These are phyloP conservation scores for Dryomyza anilis DNA, from an alignment of 2,888 invertebrate species.

Conservation along the genomic window DNA sequence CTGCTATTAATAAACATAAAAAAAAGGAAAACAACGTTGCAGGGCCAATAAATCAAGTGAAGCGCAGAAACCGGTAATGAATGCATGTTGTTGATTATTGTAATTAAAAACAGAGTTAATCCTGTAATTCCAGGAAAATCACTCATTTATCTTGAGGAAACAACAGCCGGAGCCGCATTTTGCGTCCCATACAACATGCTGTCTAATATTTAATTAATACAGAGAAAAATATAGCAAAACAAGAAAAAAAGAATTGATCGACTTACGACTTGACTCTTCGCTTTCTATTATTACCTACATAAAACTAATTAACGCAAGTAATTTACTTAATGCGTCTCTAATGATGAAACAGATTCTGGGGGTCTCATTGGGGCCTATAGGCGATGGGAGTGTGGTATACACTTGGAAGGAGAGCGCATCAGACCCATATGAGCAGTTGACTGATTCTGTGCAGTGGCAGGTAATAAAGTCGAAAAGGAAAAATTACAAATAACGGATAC, in stretches of 20 bases:
- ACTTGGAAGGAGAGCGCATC: too few species aligned
- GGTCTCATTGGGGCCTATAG: background rate
- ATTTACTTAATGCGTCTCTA: background rate
- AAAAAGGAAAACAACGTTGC: too few species aligned
- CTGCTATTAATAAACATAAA: too few species aligned
- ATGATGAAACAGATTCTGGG: too few species aligned
- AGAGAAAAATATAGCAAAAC: too few species aligned
- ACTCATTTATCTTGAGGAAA: background rate
- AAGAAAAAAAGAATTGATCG: background rate
- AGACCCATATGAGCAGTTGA: too few species aligned
- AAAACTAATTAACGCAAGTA: conserved; percentile 14
- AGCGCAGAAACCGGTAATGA: too few species aligned
- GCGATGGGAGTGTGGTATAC: background rate
- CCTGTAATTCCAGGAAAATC: too few species aligned
- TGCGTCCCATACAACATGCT: background rate
- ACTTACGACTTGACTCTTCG: background rate
- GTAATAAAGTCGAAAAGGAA: background rate
- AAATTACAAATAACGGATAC: background rate
- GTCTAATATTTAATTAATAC: background rate
- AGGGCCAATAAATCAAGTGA: too few species aligned
- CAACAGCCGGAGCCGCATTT: background rate
- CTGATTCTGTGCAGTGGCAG: background rate
- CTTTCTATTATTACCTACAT: too few species aligned
- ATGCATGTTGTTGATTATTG: too few species aligned
- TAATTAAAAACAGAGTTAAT: too few species aligned